A percentile compares a stretch with the other conserved stretches of the same genome.
Conservation (phyloP, 2,113 vertebrate genomes). For the Lanius ludovicianus region DNA sequence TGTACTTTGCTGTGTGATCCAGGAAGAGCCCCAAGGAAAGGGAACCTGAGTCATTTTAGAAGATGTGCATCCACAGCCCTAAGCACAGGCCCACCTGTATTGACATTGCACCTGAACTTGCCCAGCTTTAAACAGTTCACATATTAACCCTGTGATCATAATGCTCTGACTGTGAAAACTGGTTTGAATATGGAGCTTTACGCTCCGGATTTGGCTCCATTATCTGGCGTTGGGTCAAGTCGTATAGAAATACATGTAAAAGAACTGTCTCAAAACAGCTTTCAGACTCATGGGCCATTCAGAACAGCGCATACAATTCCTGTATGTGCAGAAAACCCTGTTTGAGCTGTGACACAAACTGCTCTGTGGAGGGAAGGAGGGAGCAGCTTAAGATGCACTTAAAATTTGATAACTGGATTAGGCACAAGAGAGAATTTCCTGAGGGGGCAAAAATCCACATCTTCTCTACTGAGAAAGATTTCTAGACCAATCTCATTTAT, state of each 20-base stretch:
- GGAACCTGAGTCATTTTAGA: neutral
- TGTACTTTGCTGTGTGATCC: neutral
- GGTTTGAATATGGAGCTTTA: neutral
- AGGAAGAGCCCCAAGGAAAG: neutral
- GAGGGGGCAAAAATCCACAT: neutral
- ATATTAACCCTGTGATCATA: neutral
- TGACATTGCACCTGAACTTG: neutral
- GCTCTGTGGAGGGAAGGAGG: neutral
- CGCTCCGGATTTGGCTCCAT: neutral
- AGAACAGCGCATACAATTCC: rapidly evolving
- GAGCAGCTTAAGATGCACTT: neutral
- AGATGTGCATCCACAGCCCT: neutral
- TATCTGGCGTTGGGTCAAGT: neutral
- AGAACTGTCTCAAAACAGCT: neutral
- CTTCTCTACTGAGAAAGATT: neutral
- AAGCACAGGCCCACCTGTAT: neutral
- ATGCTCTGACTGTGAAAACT: neutral
- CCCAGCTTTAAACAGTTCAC: neutral
- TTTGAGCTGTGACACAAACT: neutral
- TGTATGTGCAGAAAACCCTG: neutral
- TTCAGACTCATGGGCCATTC: neutral
- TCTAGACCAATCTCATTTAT: slow-evolving; percentile 18
- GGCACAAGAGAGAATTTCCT: neutral
- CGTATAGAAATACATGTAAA: rapidly evolving
- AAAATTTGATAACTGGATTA: neutral